Evolutionary conservation across 1,140 invertebrate species (phyloP), one percentile per base, ranked within the genome.

Genomic region (Neodiprion virginianus): DNA sequence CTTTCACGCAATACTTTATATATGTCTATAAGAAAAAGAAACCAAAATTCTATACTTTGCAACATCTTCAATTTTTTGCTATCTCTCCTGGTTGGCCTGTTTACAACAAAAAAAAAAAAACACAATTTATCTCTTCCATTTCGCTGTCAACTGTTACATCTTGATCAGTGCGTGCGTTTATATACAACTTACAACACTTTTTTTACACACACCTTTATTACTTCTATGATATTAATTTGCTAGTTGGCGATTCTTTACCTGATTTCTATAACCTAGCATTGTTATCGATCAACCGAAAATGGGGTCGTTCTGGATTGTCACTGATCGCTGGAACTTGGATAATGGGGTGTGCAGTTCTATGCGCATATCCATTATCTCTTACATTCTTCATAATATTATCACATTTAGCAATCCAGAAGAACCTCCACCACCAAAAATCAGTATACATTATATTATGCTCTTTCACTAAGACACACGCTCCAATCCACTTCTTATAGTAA

Each of bases 401-500:
- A 40, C 28, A 3, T 40, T 40, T 40, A 40, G 5, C 28, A 17
- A 61, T 61, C 53, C 53, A 17, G 53, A 61, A 61, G 53, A 61
- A 28, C 21, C 21, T 40, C 28, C 47, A 21, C 11, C 47, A 8
- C 17, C 17, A 21, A 21, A 21, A 69, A 69, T 71, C 47, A n/a
- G 47, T 47, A 71, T 71, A 49, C 28, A 40, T 40, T 40, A 40
- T 77, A 79, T 76, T 76, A 78, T 72, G 77, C 78, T 78, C 80
- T 79, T 78, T 84, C 75, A 79, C 82, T 79, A 61, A 85, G 82
- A 85, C 82, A 85, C 79, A 80, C 76, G 80, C 79, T 86, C 82
- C 83, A 87, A 87, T 88, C 86, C 85, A 87, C 82, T 87, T 87
- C 87, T 88, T 88, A 88, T 88, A 88, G 87, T 88, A 88, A 88